A percentile compares a stretch with the other conserved stretches of the same genome.
These are phyloP conservation scores for Cheilinus undulatus DNA, from an alignment of 2,113 vertebrate genomes.

Conservation along the genomic window DNA sequence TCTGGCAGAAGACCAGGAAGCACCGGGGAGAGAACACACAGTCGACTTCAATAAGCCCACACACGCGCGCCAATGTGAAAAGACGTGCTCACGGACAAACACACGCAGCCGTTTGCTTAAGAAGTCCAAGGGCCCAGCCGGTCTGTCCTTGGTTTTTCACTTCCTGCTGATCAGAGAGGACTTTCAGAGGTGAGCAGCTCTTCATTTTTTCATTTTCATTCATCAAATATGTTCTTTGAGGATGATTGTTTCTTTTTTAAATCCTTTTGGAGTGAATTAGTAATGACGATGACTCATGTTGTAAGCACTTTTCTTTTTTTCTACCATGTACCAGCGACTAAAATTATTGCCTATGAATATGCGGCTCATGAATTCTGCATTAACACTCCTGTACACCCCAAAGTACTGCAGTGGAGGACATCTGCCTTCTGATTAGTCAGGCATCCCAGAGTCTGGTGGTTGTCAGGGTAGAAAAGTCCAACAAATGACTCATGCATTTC, in stretches of 20 bases:
- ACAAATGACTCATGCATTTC: constrained; percentile 2
- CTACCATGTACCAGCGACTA: neutral
- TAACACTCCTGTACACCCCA: neutral
- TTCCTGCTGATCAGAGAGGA: constrained; percentile 45
- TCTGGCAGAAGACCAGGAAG: constrained; percentile 61
- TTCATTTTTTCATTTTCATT: constrained; percentile 28
- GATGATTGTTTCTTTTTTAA: constrained; percentile 28
- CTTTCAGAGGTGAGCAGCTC: constrained; percentile 33
- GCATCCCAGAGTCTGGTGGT: neutral
- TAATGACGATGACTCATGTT: constrained; percentile 27
- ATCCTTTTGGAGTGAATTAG: constrained; percentile 29
- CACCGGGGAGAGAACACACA: constrained; percentile 52
- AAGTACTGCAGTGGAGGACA: constrained; percentile 1
- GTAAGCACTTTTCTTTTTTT: constrained; percentile 2
- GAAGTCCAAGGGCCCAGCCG: constrained; percentile 20
- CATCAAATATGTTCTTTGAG: constrained; percentile 28
- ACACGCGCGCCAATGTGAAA: constrained; percentile 13
- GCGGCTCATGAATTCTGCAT: constrained; percentile 1
- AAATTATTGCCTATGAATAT: constrained; percentile 11
- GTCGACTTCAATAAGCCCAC: constrained; percentile 41
- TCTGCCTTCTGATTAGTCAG: constrained; percentile 9
- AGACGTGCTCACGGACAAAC: constrained; percentile 9
- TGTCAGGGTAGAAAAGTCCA: constrained; percentile 3
- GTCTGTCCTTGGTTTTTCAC: constrained; percentile 44
- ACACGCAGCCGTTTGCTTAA: constrained; percentile 29